Percentiles rank a stretch among this genome's conserved stretches.
These are phyloP conservation scores for Corticium candelabrum DNA, from an alignment of 37 sponge, comb jelly and placozoan species.

Conservation along the genomic window DNA sequence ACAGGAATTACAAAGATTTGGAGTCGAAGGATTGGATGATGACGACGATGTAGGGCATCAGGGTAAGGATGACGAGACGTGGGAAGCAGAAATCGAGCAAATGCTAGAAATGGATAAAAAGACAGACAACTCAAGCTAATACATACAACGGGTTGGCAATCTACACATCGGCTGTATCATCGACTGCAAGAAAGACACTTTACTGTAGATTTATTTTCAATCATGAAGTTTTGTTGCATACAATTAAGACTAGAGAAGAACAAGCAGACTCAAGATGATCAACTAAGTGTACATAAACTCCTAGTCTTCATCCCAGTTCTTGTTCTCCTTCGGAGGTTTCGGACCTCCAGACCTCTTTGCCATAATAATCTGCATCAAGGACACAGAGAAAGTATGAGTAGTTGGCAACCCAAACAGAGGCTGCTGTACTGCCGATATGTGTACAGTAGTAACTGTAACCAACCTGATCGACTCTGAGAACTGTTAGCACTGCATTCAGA, in stretches of 20 bases:
- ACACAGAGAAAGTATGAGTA: not conserved
- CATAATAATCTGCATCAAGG: constrained; percentile 78
- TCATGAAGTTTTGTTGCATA: too few relatives aligned
- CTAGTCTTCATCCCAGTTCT: constrained; percentile 74
- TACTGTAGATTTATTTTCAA: too few relatives aligned
- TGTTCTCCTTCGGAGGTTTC: constrained; percentile 57
- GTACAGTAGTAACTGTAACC: not conserved
- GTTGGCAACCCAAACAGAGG: not conserved
- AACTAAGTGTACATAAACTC: too few relatives aligned
- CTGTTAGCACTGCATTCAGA: constrained; percentile 77
- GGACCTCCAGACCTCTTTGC: constrained; percentile 96
- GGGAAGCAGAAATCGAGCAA: constrained; percentile 68
- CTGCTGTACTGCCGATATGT: not conserved
- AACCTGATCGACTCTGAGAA: constrained; percentile 92
- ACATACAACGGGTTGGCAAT: too few relatives aligned
- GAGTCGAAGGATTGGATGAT: constrained; percentile 19
- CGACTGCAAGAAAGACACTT: too few relatives aligned
- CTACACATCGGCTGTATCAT: too few relatives aligned
- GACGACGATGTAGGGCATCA: constrained; percentile 22
- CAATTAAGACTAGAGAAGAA: too few relatives aligned
- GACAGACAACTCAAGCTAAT: not conserved
- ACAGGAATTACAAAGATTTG: constrained; percentile 12
- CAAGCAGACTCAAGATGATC: too few relatives aligned
- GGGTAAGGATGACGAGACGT: constrained; percentile 32
- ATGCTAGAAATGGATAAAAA: constrained; percentile 35